Percentiles rank a stretch among this genome's conserved stretches.
Conservation (phyloP, 2,888 invertebrate species). For the Erebia aethiops region DNA sequence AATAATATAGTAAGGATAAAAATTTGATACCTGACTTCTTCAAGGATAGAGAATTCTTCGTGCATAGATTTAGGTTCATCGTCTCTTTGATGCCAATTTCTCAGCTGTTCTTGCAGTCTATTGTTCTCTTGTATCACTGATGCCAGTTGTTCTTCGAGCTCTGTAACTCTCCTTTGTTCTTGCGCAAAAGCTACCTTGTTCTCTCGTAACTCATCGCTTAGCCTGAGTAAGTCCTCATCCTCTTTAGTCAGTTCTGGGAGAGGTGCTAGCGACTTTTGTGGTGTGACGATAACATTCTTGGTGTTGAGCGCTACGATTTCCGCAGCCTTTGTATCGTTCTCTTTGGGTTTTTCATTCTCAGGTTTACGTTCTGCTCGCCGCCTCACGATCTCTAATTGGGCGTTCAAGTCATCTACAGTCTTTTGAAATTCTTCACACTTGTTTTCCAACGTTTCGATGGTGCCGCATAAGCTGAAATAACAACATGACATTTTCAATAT, state of each 20-base stretch:
- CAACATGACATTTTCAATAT: constrained; percentile 13
- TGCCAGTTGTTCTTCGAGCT: constrained; percentile 90
- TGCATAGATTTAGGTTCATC: constrained; percentile 92
- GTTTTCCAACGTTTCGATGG: constrained; percentile 90
- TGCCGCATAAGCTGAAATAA: constrained; percentile 85
- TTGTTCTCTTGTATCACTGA: constrained; percentile 88
- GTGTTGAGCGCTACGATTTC: constrained; percentile 51
- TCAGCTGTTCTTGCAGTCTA: constrained; percentile 86
- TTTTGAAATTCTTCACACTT: constrained; percentile 93
- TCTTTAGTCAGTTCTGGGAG: constrained; percentile 79
- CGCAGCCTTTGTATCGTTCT: constrained; percentile 58
- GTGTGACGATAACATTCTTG: constrained; percentile 56
- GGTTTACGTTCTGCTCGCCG: constrained; percentile 82
- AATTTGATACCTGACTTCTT: constrained; percentile 92
- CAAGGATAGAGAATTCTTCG: constrained; percentile 91
- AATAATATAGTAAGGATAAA: constrained; percentile 2
- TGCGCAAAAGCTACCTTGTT: constrained; percentile 86
- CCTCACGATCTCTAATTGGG: constrained; percentile 83
- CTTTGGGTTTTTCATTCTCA: constrained; percentile 74
- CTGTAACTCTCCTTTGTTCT: constrained; percentile 88
- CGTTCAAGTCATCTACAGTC: constrained; percentile 89
- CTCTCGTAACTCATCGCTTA: constrained; percentile 88
- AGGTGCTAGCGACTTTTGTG: constrained; percentile 63
- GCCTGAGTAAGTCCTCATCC: constrained; percentile 77
- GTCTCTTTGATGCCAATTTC: constrained; percentile 85